Evolutionary conservation across 2,113 vertebrate species (phyloP).

Genomic region (Piaya cayana): DNA sequence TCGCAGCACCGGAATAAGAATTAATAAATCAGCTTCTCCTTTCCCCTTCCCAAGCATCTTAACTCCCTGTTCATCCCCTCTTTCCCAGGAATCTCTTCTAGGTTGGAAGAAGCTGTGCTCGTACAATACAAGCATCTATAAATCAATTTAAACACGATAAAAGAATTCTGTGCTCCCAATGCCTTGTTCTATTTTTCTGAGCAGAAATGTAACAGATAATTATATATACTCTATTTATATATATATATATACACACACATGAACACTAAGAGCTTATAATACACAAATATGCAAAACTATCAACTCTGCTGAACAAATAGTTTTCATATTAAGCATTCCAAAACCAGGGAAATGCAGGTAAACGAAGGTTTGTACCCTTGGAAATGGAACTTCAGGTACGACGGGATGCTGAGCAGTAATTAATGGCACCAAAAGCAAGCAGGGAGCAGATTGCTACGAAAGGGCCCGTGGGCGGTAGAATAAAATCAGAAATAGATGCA

Average conservation of each 20-base stretch:
- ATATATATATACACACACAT: neutral
- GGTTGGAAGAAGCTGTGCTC: neutral
- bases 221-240: neutral
- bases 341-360: neutral
- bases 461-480: neutral
- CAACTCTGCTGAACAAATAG: neutral
- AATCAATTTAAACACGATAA: neutral
- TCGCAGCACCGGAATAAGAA: neutral
- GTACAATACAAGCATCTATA: neutral
- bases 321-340: neutral
- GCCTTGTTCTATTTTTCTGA: neutral
- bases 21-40: neutral
- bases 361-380: neutral
- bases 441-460: neutral
- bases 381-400: neutral
- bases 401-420: neutral
- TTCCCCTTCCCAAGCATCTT: neutral
- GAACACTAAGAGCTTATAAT: accelerated
- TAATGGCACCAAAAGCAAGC: neutral
- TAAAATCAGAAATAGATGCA: neutral
- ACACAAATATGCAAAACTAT: neutral
- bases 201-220: neutral
- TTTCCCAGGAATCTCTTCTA: neutral
- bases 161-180: neutral
- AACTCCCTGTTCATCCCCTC: neutral